Conservation (phyloP, 2,113 vertebrate genomes). For the Cranoglanis bouderius region DNA sequence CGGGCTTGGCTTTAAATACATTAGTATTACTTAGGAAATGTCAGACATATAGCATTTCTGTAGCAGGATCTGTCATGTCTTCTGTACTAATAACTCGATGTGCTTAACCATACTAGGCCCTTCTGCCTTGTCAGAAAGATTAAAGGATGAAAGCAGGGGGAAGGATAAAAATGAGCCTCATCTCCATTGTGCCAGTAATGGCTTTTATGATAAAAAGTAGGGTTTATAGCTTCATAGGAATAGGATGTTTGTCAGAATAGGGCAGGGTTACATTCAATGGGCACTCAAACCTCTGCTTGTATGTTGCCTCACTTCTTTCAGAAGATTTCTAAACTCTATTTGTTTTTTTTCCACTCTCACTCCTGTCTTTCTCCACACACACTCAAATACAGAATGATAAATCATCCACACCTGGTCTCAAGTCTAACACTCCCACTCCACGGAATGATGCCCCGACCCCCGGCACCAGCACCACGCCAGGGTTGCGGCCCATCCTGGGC, state of each 20-base stretch:
- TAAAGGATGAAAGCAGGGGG: slow-evolving; percentile 69
- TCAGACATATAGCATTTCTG: slow-evolving; percentile 75
- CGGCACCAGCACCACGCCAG: slow-evolving; percentile 92
- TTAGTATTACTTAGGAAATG: slow-evolving; percentile 63
- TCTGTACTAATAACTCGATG: slow-evolving; percentile 72
- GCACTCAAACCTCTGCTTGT: slow-evolving; percentile 71
- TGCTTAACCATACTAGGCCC: slow-evolving; percentile 72
- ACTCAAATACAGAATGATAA: slow-evolving; percentile 86
- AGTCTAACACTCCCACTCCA: slow-evolving; percentile 93
- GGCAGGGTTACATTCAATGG: slow-evolving; percentile 74
- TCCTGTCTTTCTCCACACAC: slow-evolving; percentile 2
- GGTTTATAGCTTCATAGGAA: slow-evolving; percentile 71
- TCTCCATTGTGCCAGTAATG: slow-evolving; percentile 76
- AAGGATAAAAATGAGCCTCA: slow-evolving; percentile 68
- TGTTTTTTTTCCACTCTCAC: neutral
- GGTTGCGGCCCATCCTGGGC: slow-evolving; percentile 88
- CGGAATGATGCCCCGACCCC: slow-evolving; percentile 91
- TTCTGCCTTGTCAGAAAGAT: slow-evolving; percentile 70
- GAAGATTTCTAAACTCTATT: neutral
- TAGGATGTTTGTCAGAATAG: slow-evolving; percentile 75
- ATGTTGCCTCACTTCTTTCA: slow-evolving; percentile 58
- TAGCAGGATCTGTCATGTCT: slow-evolving; percentile 72
- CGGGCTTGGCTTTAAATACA: slow-evolving; percentile 65
- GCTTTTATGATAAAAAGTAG: slow-evolving; percentile 77
- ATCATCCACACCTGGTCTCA: slow-evolving; percentile 92